These are phyloP conservation scores for Pampusana beccarii DNA, from an alignment of 2,113 vertebrate genomes.

Conservation along the genomic window DNA sequence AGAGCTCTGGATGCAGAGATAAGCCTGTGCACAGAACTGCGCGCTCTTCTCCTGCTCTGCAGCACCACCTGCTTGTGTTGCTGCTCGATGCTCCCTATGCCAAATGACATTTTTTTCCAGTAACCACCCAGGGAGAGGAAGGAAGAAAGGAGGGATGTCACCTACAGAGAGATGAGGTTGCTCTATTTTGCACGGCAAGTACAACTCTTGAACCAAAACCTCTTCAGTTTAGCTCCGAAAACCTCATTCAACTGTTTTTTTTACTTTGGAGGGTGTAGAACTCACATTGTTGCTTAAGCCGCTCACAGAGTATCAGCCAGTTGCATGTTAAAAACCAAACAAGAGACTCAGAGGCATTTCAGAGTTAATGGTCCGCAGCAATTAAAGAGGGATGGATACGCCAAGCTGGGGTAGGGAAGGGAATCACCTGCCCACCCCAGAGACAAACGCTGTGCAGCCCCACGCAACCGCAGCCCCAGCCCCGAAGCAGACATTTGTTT, in stretches of 20 bases:
- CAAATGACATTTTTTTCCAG: background rate
- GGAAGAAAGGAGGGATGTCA: background rate
- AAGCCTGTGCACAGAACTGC: background rate
- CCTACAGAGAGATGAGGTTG: background rate
- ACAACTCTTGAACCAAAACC: background rate
- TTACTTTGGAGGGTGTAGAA: background rate
- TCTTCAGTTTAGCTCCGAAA: background rate
- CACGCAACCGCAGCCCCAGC: background rate
- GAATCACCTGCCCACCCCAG: background rate
- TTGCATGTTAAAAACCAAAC: conserved; percentile 19
- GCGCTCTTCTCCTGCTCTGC: background rate
- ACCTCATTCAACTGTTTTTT: background rate
- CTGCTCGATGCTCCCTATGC: background rate
- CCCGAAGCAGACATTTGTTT: background rate
- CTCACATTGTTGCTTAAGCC: background rate
- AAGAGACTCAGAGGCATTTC: background rate
- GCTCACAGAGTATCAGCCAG: background rate
- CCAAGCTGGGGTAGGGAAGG: background rate
- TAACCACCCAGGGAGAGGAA: background rate
- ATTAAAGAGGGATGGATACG: background rate
- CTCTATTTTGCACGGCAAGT: background rate
- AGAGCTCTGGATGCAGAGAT: background rate
- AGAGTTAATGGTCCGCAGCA: conserved; percentile 23
- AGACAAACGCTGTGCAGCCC: background rate
- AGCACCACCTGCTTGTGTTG: conserved; percentile 23